Evolutionary conservation across 2,888 invertebrate genomes (phyloP).

Genomic region (Drosophila borborema): DNA sequence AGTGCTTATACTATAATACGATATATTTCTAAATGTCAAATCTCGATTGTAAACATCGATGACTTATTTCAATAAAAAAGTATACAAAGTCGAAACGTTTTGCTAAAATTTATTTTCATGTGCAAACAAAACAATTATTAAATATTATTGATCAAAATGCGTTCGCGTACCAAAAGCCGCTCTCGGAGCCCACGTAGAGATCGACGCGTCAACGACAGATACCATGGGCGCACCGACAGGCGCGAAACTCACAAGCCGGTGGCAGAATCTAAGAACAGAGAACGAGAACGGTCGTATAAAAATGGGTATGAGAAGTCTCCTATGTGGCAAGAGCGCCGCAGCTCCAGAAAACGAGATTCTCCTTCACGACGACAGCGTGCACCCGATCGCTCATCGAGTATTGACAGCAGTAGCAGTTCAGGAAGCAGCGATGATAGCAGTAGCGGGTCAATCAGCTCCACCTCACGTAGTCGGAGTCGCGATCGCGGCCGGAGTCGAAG

Average conservation of each 20-base stretch:
- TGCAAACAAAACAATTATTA: not conserved
- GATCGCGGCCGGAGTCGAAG: slow-evolving; percentile 21
- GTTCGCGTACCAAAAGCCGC: slow-evolving; percentile 61
- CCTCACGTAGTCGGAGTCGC: slow-evolving; percentile 29
- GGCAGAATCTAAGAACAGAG: slow-evolving; percentile 18
- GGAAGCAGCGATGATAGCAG: slow-evolving; percentile 9
- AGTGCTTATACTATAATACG: no score
- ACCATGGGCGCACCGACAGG: slow-evolving; percentile 26
- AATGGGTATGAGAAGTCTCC: slow-evolving; percentile 17
- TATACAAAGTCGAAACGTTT: slow-evolving; percentile 42
- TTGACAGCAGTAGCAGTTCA: slow-evolving; percentile 42
- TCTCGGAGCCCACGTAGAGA: slow-evolving; percentile 53
- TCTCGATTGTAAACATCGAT: slow-evolving; percentile 19
- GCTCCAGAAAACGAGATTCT: slow-evolving; percentile 9
- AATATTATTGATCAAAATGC: slow-evolving; percentile 32
- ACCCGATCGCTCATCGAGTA: slow-evolving; percentile 47
- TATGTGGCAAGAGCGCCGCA: slow-evolving; percentile 3
- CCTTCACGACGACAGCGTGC: slow-evolving; percentile 16
- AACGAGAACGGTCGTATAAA: slow-evolving; percentile 11
- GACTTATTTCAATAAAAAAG: slow-evolving; percentile 7
- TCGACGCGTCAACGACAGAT: slow-evolving; percentile 25
- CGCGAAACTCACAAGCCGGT: slow-evolving; percentile 28
- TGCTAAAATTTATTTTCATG: slow-evolving; percentile 7
- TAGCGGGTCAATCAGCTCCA: slow-evolving; percentile 37
- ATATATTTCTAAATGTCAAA: not conserved